Conservation (phyloP, 2,888 invertebrate species). For the Heterodera filipjevi region DNA sequence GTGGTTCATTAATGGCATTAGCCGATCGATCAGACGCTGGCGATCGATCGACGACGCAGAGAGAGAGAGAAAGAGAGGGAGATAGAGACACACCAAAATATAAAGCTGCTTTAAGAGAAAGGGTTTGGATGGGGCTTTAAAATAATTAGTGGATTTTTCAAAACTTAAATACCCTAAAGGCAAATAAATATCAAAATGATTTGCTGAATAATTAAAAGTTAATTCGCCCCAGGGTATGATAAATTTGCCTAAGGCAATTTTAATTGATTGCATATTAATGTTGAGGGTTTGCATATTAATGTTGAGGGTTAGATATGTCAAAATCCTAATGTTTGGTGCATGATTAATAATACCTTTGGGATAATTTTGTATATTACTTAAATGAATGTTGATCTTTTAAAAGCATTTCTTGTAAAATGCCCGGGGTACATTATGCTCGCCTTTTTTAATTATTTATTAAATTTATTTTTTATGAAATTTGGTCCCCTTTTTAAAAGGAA, state of each 20-base stretch:
- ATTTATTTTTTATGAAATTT: background rate
- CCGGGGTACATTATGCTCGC: too few species aligned
- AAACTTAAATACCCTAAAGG: too few species aligned
- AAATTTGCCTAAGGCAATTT: background rate
- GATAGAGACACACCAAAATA: too few species aligned
- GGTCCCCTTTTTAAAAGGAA: conserved; percentile 22
- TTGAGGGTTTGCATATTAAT: background rate
- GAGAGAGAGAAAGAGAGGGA: background rate
- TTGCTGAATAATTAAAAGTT: background rate
- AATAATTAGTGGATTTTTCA: too few species aligned
- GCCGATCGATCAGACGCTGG: background rate
- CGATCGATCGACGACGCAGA: background rate
- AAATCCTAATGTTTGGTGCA: background rate
- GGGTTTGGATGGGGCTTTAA: too few species aligned
- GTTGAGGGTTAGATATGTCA: background rate
- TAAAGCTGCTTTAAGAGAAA: too few species aligned
- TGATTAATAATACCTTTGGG: background rate
- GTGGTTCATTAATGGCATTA: conserved; percentile 20
- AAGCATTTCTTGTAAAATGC: too few species aligned
- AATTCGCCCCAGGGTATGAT: background rate
- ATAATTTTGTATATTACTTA: too few species aligned
- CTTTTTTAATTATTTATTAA: too few species aligned
- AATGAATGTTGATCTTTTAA: too few species aligned
- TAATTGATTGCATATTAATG: background rate
- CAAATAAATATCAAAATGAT: too few species aligned